A percentile compares a stretch with the other conserved stretches of the same genome.
These are phyloP conservation scores for Zapornia atra DNA, from an alignment of 2,113 vertebrate species.

Conservation along the genomic window DNA sequence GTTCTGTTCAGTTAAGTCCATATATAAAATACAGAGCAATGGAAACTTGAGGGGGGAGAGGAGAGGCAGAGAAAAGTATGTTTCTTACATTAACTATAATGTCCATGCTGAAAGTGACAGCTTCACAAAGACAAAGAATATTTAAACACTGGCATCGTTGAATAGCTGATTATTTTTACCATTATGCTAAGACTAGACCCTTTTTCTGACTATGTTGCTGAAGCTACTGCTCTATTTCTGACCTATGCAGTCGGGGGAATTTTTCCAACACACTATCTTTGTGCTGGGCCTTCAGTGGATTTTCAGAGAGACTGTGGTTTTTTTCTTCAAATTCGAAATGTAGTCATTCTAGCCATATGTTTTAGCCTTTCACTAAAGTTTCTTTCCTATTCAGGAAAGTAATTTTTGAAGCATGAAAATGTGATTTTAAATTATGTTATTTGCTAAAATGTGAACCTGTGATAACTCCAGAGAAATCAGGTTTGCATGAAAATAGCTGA, in stretches of 20 bases:
- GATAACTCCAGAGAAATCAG: neutral
- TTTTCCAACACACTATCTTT: neutral
- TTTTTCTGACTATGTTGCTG: neutral
- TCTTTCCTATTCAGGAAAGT: neutral
- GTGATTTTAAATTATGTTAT: neutral
- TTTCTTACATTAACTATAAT: neutral
- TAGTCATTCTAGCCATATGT: neutral
- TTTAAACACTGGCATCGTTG: neutral
- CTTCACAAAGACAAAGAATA: neutral
- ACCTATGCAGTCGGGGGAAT: neutral
- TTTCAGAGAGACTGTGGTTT: neutral
- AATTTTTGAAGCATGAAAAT: neutral
- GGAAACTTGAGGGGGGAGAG: neutral
- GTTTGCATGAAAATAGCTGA: neutral
- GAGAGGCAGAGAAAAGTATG: neutral
- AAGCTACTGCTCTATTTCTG: neutral
- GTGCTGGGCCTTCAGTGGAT: neutral
- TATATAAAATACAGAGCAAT: neutral
- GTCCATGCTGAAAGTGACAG: neutral
- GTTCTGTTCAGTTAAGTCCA: neutral
- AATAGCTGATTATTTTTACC: neutral
- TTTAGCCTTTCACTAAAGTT: neutral
- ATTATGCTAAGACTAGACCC: neutral
- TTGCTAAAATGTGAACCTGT: neutral
- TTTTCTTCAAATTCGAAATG: neutral